phyloP scores from a whole-genome alignment of 2,888 invertebrate species.

The Clistopyga incitator region DNA sequence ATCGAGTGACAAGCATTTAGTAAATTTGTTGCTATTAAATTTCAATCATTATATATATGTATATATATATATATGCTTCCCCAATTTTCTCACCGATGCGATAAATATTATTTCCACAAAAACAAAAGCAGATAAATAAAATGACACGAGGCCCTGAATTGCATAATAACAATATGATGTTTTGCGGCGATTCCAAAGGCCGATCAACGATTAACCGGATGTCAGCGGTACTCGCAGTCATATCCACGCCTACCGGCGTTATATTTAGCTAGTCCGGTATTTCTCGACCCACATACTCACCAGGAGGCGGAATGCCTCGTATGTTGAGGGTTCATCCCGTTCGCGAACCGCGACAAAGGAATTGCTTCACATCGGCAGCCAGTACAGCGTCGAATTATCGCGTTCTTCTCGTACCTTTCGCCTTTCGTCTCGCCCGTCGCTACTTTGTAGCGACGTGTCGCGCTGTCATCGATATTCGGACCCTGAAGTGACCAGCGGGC shows the following conservation, averaged over 20 bases:
- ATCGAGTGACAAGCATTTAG: too few species aligned
- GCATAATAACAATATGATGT: too few species aligned
- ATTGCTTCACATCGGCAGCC: slow-evolving; percentile 52
- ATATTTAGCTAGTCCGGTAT: slow-evolving; percentile 81
- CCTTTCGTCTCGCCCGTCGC: not conserved
- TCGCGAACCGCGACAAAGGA: slow-evolving; percentile 65
- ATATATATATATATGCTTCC: too few species aligned
- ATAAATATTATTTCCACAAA: too few species aligned
- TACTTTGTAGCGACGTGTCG: not conserved
- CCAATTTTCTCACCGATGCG: too few species aligned
- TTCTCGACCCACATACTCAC: slow-evolving; percentile 82
- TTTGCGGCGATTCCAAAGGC: not conserved
- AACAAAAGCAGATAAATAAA: too few species aligned
- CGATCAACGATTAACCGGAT: not conserved
- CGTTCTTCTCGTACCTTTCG: slow-evolving; percentile 21
- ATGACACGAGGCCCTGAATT: too few species aligned
- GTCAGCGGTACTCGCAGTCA: slow-evolving; percentile 31
- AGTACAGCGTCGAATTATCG: slow-evolving; percentile 1
- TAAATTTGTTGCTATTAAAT: too few species aligned
- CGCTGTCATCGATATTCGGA: slow-evolving; percentile 4
- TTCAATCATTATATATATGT: too few species aligned
- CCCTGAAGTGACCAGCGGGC: slow-evolving; percentile 28
- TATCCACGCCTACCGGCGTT: slow-evolving; percentile 54
- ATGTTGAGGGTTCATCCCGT: slow-evolving; percentile 74
- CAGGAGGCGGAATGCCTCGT: slow-evolving; percentile 78